Evolutionary conservation across 2,888 invertebrate genomes (phyloP), one percentile per base, ranked within the genome.

Genomic region (Dynastes tityus): DNA sequence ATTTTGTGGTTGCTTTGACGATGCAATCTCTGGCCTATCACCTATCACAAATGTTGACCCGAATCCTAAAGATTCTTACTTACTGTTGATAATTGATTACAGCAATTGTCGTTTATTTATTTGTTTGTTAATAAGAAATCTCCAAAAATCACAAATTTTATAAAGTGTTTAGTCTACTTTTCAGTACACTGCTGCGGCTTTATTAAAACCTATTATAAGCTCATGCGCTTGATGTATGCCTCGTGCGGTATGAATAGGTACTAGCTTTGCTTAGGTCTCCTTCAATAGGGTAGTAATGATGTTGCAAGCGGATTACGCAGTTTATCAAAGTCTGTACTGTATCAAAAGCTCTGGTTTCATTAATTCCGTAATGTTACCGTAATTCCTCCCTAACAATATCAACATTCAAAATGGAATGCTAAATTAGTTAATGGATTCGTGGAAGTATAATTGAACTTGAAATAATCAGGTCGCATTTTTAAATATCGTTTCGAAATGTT

Each of bases 251-350:
- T 70, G 75, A 77, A 79, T 79, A 32, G 32, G 5, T 61, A 16
- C 53, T 40, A 61, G 49, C 74, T 74, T 74, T 40, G 67, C 77
- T 78, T 80, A 74, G 70, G 49, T 78, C 76, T 49, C 73, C 45
- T 81, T 81, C 75, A 80, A 81, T 80, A 78, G 80, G 76, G 78
- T 79, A 79, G 78, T 81, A 81, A 81, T 81, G 80, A 81, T 78
- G 80, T 75, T 77, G 80, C 80, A 81, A 81, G 80, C 76, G 81
- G 80, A 81, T 81, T 81, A 81, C 78, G 76, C 77, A 80, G 78
- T 81, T 81, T 81, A 79, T 79, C 78, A 80, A 80, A 79, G 80
- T 76, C 79, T 78, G 76, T 61, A 64, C 73, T 76, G 67, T 77
- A 81, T 81, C 78, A 79, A 80, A 79, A 76, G 80, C 79, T 76